A percentile compares a stretch with the other conserved stretches of the same genome.
Conservation (phyloP, 2,113 vertebrate species). For the Candoia aspera region DNA sequence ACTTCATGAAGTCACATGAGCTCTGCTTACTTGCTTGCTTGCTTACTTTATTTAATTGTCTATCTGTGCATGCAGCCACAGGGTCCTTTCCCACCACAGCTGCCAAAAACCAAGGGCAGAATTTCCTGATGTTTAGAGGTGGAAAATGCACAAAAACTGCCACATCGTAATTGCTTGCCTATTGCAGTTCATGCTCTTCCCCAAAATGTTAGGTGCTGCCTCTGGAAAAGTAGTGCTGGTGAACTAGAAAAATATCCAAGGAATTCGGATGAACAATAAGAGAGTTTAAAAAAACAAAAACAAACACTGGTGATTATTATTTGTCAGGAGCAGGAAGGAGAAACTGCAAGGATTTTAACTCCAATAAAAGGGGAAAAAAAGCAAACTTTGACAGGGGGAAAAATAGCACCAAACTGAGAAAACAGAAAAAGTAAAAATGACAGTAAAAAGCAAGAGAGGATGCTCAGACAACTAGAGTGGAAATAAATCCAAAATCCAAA, state of each 20-base stretch:
- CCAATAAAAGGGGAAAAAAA: accelerated
- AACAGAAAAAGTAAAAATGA: not conserved
- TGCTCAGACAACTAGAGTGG: not conserved
- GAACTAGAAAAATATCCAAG: not conserved
- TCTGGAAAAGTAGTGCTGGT: not conserved
- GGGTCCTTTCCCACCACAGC: not conserved
- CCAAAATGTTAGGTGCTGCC: not conserved
- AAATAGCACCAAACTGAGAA: not conserved
- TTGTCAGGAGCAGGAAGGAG: not conserved
- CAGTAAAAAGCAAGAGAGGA: not conserved
- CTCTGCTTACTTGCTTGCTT: not conserved
- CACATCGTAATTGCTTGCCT: not conserved
- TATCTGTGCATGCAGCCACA: not conserved
- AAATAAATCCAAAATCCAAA: not conserved
- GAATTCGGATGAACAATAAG: not conserved
- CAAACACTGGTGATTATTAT: not conserved
- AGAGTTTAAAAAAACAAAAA: too few species aligned
- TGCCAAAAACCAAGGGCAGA: not conserved
- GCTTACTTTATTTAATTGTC: not conserved
- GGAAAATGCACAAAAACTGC: not conserved
- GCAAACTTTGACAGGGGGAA: not conserved
- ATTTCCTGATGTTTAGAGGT: not conserved
- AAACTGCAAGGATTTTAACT: not conserved
- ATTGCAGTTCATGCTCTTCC: not conserved
- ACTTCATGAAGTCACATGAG: too few species aligned